Percentiles rank a stretch among this genome's conserved stretches.
Evolutionary conservation across 2,113 vertebrate genomes (phyloP).

Genomic region (Solea solea): DNA sequence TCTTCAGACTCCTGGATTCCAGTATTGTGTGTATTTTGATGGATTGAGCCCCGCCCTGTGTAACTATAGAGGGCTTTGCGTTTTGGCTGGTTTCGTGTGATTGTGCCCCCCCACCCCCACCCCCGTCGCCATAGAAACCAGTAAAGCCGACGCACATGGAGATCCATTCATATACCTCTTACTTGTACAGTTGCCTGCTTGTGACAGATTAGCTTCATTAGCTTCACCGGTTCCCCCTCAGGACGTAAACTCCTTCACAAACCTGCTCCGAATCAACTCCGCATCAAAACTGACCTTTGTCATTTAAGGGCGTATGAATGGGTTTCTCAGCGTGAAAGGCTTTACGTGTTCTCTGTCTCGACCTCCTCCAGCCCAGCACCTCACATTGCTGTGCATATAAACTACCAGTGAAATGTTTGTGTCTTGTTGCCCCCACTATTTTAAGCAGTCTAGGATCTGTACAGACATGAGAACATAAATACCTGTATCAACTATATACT

Average conservation of each 20-base stretch:
- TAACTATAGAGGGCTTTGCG: conserved; percentile 63
- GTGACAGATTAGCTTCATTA: background rate
- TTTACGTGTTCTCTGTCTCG: conserved; percentile 37
- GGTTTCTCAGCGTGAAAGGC: conserved; percentile 6
- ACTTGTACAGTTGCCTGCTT: too few species aligned
- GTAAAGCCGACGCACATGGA: conserved; percentile 20
- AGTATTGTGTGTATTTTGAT: conserved; percentile 62
- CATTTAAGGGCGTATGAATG: conserved; percentile 40
- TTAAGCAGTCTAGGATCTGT: conserved; percentile 74
- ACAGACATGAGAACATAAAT: conserved; percentile 76
- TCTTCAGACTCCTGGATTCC: conserved; percentile 65
- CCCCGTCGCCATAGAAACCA: conserved; percentile 38
- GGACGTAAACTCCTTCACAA: background rate
- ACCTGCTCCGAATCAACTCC: background rate
- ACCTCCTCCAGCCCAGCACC: conserved; percentile 65
- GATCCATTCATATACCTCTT: conserved; percentile 30
- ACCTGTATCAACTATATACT: conserved; percentile 78
- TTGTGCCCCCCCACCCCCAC: conserved; percentile 71
- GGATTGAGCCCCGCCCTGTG: conserved; percentile 67
- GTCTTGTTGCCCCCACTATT: conserved; percentile 74
- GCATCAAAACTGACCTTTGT: background rate
- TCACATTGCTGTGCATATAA: conserved; percentile 70
- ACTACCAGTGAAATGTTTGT: conserved; percentile 72
- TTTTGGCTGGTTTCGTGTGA: conserved; percentile 64
- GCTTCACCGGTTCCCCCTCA: background rate